Evolutionary conservation across 30 jellyfish, hydroid and myxozoan species (phyloP).

Genomic region (Catostylus mosaicus): DNA sequence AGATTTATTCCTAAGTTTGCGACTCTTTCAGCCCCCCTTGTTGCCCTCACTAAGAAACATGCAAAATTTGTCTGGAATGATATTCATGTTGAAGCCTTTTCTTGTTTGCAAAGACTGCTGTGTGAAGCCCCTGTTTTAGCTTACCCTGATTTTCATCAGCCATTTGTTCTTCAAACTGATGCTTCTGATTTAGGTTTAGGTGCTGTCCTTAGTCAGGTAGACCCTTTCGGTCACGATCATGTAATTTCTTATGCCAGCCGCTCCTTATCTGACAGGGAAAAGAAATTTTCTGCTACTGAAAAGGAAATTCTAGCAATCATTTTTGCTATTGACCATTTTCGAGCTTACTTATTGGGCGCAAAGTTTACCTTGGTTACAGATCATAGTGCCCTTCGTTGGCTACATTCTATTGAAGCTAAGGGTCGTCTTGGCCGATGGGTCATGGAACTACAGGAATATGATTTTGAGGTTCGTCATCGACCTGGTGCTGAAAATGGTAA

Average conservation of each 20-base stretch:
- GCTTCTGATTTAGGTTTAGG: slow-evolving; percentile 49
- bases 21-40: slow-evolving; percentile 54
- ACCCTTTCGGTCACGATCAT: slow-evolving; percentile 24
- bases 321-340: slow-evolving; percentile 35
- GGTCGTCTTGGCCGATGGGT: slow-evolving; percentile 56
- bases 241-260: slow-evolving; percentile 62
- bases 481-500: slow-evolving; percentile 40
- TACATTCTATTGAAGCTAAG: slow-evolving; percentile 38
- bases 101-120: not conserved
- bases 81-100: slow-evolving; percentile 31
- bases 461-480: slow-evolving; percentile 25
- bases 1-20: slow-evolving; percentile 57
- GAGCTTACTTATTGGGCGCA: slow-evolving; percentile 25
- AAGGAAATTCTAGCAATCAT: slow-evolving; percentile 50
- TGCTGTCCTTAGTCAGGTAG: slow-evolving; percentile 36
- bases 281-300: slow-evolving; percentile 48
- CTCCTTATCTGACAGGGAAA: slow-evolving; percentile 26
- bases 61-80: slow-evolving; percentile 20
- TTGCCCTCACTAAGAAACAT: slow-evolving; percentile 19
- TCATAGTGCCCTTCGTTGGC: slow-evolving; percentile 62
- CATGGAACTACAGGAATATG: slow-evolving; percentile 36
- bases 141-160: slow-evolving; percentile 29
- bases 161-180: slow-evolving; percentile 50
- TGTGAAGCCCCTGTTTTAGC: slow-evolving; percentile 57
- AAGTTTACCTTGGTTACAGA: slow-evolving; percentile 38